phyloP scores from a whole-genome alignment of 2,113 vertebrate species.

The Phalacrocorax carbo region DNA sequence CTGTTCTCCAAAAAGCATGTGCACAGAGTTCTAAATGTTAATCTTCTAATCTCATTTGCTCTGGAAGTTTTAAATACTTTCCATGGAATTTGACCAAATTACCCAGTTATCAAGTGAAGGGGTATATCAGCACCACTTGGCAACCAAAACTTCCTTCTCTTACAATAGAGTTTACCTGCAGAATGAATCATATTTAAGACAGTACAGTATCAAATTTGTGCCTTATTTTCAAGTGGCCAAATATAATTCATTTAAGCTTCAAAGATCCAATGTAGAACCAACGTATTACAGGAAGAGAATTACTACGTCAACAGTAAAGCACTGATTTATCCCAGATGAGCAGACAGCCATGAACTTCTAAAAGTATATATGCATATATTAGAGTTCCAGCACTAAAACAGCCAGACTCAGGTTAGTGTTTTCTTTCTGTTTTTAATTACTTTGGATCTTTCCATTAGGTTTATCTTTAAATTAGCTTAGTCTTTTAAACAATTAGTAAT shows the following conservation, averaged over 20 bases:
- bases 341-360: background rate
- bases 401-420: background rate
- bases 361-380: background rate
- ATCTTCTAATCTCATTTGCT: background rate
- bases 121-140: background rate
- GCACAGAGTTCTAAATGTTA: background rate
- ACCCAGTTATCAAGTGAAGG: background rate
- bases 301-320: background rate
- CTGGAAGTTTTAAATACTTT: background rate
- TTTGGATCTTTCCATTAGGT: background rate
- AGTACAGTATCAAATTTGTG: background rate
- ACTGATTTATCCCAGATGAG: background rate
- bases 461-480: background rate
- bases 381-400: background rate
- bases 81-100: background rate
- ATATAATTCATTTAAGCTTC: background rate
- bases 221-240: background rate
- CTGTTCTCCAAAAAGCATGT: background rate
- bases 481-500: background rate
- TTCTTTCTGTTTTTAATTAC: background rate
- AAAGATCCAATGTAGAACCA: background rate
- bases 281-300: background rate
- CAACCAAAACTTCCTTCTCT: background rate
- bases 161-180: background rate
- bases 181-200: background rate